Base-by-base conservation (phyloP, 1,140 invertebrate genomes). In the Eriosoma lanigerum region DNA sequence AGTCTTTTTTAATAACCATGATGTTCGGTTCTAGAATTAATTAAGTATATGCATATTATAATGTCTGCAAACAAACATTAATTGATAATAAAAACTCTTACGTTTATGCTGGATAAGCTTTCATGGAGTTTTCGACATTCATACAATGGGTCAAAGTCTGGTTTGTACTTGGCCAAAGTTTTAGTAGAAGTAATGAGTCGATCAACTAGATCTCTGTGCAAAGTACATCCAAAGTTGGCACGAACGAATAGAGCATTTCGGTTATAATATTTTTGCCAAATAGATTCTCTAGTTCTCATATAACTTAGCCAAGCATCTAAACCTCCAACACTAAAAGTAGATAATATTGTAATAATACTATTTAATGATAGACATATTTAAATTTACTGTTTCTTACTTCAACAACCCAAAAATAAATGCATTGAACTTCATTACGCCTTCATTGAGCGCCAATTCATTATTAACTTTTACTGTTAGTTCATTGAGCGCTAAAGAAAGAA, bases 231-330 rank as follows among this genome's bases (percentile, higher is more conserved):
- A 24, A 91, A 89, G 82, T 91, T 91, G 19, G 89, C 90, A 46
- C 91, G 89, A 73, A 93, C 88, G 72, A 93, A 86, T 52, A 95
- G 87, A 48, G 92, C 91, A 82, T 90, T 90, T 12, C 88, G 87
- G 24, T 88, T 89, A 84, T 95, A 96, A 85, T 95, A 93, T 83
- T 93, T 94, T 24, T 90, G 89, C n/a, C 95, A 86, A 13, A 95
- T 89, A 15, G 91, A 91, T 85, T 95, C 93, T 73, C 93, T 89
- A 3, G 93, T 93, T 82, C 92, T 89, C 17, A 95, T 86, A 83
- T 94, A 95, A 26, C 92, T 92, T 81, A 94, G 89, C 93, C 94
- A 96, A 38, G 93, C 93, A 83, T 94, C 93, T 82, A 96, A 86
- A 58, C 93, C 92, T 66, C 92, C 88, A 80, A 93, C 89, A 86